phyloP scores from a whole-genome alignment of 2,113 vertebrate species.

The Falcunculus frontatus region DNA sequence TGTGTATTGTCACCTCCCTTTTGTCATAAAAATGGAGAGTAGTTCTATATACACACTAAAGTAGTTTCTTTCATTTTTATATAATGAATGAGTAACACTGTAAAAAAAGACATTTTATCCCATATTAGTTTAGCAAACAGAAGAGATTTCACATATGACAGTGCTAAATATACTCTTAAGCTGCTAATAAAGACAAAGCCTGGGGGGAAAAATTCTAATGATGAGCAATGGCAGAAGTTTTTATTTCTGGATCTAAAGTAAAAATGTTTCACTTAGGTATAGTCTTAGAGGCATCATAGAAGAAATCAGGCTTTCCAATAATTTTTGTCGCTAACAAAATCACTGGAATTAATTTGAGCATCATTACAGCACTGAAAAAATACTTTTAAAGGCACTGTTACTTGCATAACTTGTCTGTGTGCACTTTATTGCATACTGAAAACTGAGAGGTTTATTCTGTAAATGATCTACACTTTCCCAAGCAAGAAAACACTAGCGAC shows the following conservation, averaged over 20 bases:
- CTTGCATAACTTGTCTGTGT: not conserved
- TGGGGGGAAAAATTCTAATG: slow-evolving; percentile 71
- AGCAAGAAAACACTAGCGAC: not conserved
- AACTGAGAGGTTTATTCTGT: slow-evolving; percentile 14
- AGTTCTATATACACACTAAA: slow-evolving; percentile 66
- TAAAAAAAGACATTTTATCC: slow-evolving; percentile 77
- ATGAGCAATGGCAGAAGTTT: slow-evolving; percentile 77
- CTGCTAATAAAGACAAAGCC: slow-evolving; percentile 80
- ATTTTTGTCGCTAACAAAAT: slow-evolving; percentile 72
- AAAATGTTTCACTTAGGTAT: slow-evolving; percentile 73
- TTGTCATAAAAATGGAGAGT: slow-evolving; percentile 77
- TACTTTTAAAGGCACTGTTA: not conserved
- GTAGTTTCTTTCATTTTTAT: slow-evolving; percentile 74
- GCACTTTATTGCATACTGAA: slow-evolving; percentile 28
- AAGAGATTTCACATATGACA: slow-evolving; percentile 76
- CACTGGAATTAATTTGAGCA: slow-evolving; percentile 67
- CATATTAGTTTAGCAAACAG: slow-evolving; percentile 78
- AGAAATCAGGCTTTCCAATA: slow-evolving; percentile 68
- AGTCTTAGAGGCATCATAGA: slow-evolving; percentile 73
- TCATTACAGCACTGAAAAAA: slow-evolving; percentile 31
- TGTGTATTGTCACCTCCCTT: slow-evolving; percentile 73
- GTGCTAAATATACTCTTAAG: slow-evolving; percentile 79
- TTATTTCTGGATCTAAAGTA: slow-evolving; percentile 71
- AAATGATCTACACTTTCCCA: not conserved
- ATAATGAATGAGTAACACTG: slow-evolving; percentile 76